A percentile compares a stretch with the other conserved stretches of the same genome.
phyloP scores from a whole-genome alignment of 2,888 invertebrate species.

The Zygothrica quintamaculata region DNA sequence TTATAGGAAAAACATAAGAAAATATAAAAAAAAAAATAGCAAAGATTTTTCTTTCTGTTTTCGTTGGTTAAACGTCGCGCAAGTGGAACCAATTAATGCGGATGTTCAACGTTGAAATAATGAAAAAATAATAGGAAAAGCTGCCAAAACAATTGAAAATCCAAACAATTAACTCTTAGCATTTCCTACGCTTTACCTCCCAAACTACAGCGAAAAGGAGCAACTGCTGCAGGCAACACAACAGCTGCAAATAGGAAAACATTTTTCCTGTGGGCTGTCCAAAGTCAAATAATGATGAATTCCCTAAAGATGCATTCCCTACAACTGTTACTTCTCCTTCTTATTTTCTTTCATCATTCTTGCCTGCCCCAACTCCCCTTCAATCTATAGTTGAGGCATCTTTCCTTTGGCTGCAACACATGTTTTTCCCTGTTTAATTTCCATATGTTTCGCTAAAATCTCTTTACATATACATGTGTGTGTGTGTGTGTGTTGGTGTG shows the following conservation, averaged over 20 bases:
- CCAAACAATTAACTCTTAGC: slow-evolving; percentile 49
- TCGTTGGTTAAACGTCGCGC: slow-evolving; percentile 59
- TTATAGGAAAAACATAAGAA: too few relatives aligned
- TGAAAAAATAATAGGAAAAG: slow-evolving; percentile 46
- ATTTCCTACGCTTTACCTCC: slow-evolving; percentile 50
- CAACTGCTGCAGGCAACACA: slow-evolving; percentile 4
- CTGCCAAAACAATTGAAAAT: slow-evolving; percentile 41
- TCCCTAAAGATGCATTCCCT: slow-evolving; percentile 16
- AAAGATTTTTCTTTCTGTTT: slow-evolving; percentile 35
- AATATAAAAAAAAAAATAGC: too few relatives aligned
- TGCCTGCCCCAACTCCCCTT: too few relatives aligned
- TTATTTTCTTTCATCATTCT: too few relatives aligned
- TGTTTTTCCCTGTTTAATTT: slow-evolving; percentile 62
- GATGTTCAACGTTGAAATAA: slow-evolving; percentile 18
- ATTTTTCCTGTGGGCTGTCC: slow-evolving; percentile 22
- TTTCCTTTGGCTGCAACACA: slow-evolving; percentile 47
- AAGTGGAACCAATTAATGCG: slow-evolving; percentile 75
- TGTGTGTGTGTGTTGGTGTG: slow-evolving; percentile 1
- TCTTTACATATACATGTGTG: not conserved
- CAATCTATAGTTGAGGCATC: slow-evolving; percentile 21
- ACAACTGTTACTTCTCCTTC: too few relatives aligned
- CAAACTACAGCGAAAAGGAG: slow-evolving; percentile 29
- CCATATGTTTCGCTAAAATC: slow-evolving; percentile 61
- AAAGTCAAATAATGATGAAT: slow-evolving; percentile 44
- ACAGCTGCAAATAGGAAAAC: slow-evolving; percentile 14